Evolutionary conservation across 64 coral and sea anemone genomes (phyloP), one percentile per base, ranked within the genome.

Genomic region (Astreopora myriophthalma): DNA sequence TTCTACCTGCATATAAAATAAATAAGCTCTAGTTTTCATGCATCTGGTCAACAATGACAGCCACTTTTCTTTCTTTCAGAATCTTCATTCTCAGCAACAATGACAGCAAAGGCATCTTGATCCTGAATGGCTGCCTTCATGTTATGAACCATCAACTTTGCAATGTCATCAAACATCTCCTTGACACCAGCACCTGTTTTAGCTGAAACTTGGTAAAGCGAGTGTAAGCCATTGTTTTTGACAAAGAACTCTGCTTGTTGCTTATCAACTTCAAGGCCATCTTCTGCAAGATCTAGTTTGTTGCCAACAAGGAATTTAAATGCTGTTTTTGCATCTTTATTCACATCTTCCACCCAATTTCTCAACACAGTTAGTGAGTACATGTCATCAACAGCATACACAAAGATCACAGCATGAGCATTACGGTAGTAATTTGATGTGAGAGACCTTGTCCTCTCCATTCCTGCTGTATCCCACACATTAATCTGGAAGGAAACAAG

Each of bases 391-490:
- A 99, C 13, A 44, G 87, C 71, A 57, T 95, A 99, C 22, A 95
- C 87, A 67, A 99, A 74, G 35, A 85, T 77, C 12, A 93, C 88
- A 27, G 93, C 94, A 24, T 92, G 87, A 29, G 97, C 84, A 27
- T 48, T 58, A 31, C 95, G 94, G 51, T 99, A 99, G 42, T 99
- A 99, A 44, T 94, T 84, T 39, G 82, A 93, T 37, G 97, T 99
- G 29, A 99, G 66, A 34, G 97, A 95, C 31, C 97, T 88, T 34
- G 80, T 89, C 26, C 97, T 75, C 17, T 99, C 97, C 82, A 99
- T 79, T 39, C 97, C 97, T 26, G 97, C 97, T 38, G 97, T 99
- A 30, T 99, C 97, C 97, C 97, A 99, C 8, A 99, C 76, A 58
- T 93, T 84, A 51, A 99, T 80, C 97, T 99, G 36, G 13, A 86